Conservation (phyloP, 2,888 invertebrate species). For the Nephrotoma flavescens region DNA sequence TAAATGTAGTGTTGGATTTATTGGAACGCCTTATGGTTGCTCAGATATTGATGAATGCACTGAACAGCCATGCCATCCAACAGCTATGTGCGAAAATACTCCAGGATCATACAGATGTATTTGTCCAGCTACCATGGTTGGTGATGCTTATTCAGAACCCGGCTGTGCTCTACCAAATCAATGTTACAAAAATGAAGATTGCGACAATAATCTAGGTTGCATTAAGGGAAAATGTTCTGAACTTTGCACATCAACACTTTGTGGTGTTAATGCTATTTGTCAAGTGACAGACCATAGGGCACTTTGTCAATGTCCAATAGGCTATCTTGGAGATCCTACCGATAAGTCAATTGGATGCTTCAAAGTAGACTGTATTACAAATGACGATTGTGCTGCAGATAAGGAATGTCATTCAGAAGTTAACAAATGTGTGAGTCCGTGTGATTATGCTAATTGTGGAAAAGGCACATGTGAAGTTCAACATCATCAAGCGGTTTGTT, state of each 20-base stretch:
- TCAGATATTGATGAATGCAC: constrained; percentile 73
- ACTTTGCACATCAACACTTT: constrained; percentile 56
- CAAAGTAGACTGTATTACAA: constrained; percentile 70
- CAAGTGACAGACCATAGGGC: constrained; percentile 55
- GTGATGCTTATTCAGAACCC: constrained; percentile 51
- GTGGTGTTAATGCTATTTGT: constrained; percentile 66
- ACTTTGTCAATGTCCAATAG: constrained; percentile 62
- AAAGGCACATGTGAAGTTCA: constrained; percentile 63
- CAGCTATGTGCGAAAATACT: constrained; percentile 63
- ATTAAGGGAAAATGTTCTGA: constrained; percentile 62
- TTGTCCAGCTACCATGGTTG: constrained; percentile 66
- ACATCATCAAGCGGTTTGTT: constrained; percentile 57
- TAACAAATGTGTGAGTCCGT: constrained; percentile 74
- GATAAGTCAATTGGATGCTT: constrained; percentile 69
- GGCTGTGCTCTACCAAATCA: constrained; percentile 67
- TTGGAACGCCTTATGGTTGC: constrained; percentile 57
- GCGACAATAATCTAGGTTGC: constrained; percentile 61
- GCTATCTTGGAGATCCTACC: constrained; percentile 67
- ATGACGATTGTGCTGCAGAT: constrained; percentile 58
- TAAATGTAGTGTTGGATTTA: constrained; percentile 62
- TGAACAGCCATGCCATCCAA: constrained; percentile 60
- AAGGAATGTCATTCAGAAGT: constrained; percentile 59
- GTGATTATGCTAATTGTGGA: constrained; percentile 61
- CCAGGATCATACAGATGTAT: constrained; percentile 67
- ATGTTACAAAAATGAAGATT: constrained; percentile 59